Evolutionary conservation across 2,797 vertebrate species (phyloP), one percentile per base, ranked within the genome.

Genomic region (Crax fasciolata): DNA sequence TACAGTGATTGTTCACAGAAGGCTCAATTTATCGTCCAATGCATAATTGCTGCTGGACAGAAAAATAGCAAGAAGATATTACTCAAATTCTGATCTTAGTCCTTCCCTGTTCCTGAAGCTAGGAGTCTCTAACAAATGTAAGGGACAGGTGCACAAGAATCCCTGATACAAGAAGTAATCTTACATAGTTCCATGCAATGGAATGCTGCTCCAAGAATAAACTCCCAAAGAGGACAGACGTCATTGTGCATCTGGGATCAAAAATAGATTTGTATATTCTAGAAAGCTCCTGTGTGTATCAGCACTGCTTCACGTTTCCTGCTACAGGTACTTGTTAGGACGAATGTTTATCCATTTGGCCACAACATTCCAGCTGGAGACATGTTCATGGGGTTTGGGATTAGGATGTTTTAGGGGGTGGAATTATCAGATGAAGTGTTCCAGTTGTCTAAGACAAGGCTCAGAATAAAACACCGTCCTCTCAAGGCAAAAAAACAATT

Each of bases 361-460:
- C 49, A 62, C 70, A 59, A 32, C 28, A 73, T 30, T 78, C 48
- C 57, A 61, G n/a, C 54, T 68, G 55, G 66, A 81, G 76, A 25
- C 3, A 3, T 0, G 7, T 6, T 15, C 49, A 24, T 4, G 20
- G 19, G 10, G 1, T 30, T 23, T 18, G 20, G 13, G 21, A 21
- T 35, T 19, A 59, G 57, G 5, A 41, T 66, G 61, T 58, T 25
- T 5, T 2, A 25, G 13, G 35, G 58, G 58, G 58, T 25, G 20
- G 28, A 62, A 2, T 11, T 15, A n/a, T 38, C 61, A 58, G 57
- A 10, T 16, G 38, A 90, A 46, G 30, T 0, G 13, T 11, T 57
- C 67, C 78, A 95, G 59, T 43, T 95, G 57, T 21, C 59, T 27
- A 21, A 54, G 51, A 25, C 16, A 49, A 57, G 18, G 25, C 52